Percentiles rank a stretch among this genome's conserved stretches.
These are phyloP conservation scores for Columba janthina DNA, from an alignment of 2,113 vertebrate genomes.

Conservation along the genomic window DNA sequence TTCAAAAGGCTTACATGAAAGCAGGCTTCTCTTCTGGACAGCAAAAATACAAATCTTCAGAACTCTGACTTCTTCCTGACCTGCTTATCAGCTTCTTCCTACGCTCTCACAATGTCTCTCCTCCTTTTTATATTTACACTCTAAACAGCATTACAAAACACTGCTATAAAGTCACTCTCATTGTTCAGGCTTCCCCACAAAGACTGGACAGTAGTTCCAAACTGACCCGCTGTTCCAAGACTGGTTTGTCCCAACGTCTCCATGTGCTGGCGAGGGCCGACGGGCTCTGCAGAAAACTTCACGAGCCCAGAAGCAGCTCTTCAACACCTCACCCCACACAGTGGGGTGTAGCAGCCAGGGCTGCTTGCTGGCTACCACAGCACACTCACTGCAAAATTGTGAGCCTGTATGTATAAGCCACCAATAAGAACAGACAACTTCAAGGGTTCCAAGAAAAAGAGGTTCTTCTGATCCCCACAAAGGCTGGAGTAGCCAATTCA, in stretches of 20 bases:
- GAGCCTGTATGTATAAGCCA: neutral
- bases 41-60: neutral
- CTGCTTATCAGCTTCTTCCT: neutral
- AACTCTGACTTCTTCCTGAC: neutral
- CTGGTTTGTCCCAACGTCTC: neutral
- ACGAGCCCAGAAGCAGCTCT: rapidly evolving
- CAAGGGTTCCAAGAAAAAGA: neutral
- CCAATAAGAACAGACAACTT: neutral
- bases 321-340: neutral
- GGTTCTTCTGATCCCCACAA: neutral
- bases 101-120: neutral
- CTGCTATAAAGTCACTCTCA: neutral
- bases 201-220: neutral
- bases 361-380: neutral
- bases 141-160: neutral
- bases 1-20: neutral
- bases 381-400: neutral
- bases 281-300: neutral
- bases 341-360: too few species aligned
- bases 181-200: neutral
- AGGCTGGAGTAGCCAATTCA: neutral
- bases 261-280: neutral
- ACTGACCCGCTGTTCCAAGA: neutral
- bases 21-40: neutral
- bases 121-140: neutral